Base-by-base conservation (phyloP, 1,140 invertebrate genomes). In the Pachypsylla venusta region DNA sequence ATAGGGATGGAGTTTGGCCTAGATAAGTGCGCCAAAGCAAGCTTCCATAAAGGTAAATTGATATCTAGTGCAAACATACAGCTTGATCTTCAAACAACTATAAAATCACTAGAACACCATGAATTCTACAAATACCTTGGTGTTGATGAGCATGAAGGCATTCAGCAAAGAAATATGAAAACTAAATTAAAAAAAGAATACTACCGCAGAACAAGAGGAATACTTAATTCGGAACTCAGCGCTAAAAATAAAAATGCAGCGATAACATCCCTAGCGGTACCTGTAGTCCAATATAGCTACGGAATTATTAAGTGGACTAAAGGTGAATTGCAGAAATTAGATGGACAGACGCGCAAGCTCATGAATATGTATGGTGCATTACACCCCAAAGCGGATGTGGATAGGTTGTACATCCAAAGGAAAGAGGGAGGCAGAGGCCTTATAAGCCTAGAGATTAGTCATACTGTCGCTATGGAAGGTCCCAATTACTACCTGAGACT, bases 321-420 rank as follows among this genome's bases (percentile, higher is more conserved):
- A 35, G 30, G n/a, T 10, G 30, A 35, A 35, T n/a, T 35, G 10
- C 30, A n/a, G 30, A 35, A n/a, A 35, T 10, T 60, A 26, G 59
- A 60, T 25, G 19, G 26, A 2, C 58, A 60, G 39, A 57, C 2
- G 10, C 27, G 59, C 2, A 60, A 60, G 35, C 24, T 60, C 12
- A 7, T 60, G 22, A 60, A 22, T 19, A 58, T 60, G n/a, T 20
- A 59, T 55, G 56, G 56, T 3, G 14, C 19, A 2, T 55, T 59
- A 14, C 54, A 60, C 35, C 55, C 56, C 14, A 58, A 25, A 60
- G 59, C 59, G 16, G 54, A 60, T 30, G 55, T 60, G 25, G 54
- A 60, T 25, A 27, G 56, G 12, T 27, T 60, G 2, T 59, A 60
- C n/a, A 20, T 60, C 1, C n/a, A 12, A 27, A 58, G 59, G 26